Percentiles rank a stretch among this genome's conserved stretches.
phyloP scores from a whole-genome alignment of 2,113 vertebrate genomes.

The Athene noctua region DNA sequence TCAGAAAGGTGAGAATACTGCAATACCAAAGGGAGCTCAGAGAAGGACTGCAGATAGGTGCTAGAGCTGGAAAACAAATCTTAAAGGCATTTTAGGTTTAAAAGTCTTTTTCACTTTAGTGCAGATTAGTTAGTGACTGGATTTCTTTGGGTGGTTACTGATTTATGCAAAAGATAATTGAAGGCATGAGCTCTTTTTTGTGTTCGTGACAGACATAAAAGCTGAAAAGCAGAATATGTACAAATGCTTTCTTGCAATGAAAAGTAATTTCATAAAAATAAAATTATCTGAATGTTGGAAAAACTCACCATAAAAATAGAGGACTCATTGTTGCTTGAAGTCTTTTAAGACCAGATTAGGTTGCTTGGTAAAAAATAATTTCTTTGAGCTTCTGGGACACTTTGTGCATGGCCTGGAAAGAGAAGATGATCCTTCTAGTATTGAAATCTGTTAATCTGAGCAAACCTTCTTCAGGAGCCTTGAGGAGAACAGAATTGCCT shows the following conservation, averaged over 20 bases:
- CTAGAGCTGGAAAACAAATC: neutral
- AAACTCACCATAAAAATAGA: neutral
- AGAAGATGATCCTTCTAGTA: neutral
- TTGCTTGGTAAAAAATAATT: constrained; percentile 2
- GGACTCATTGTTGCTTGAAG: neutral
- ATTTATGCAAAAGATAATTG: neutral
- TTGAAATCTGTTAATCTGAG: constrained; percentile 6
- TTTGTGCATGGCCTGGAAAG: neutral
- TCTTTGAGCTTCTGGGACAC: neutral
- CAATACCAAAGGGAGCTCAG: neutral
- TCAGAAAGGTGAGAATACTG: neutral
- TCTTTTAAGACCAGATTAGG: neutral
- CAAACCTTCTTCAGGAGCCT: constrained; percentile 3
- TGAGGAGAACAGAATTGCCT: constrained; percentile 39
- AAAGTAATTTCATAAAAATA: neutral
- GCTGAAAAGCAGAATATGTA: neutral
- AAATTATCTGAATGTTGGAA: neutral
- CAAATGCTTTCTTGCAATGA: neutral
- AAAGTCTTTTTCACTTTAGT: neutral
- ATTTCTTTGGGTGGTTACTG: neutral
- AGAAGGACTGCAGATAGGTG: neutral
- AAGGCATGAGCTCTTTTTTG: neutral
- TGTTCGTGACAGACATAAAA: neutral
- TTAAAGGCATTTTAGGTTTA: neutral
- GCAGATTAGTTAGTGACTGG: neutral